Evolutionary conservation across 2,113 vertebrate genomes (phyloP), one percentile per base, ranked within the genome.

Genomic region (Diadophis punctatus): DNA sequence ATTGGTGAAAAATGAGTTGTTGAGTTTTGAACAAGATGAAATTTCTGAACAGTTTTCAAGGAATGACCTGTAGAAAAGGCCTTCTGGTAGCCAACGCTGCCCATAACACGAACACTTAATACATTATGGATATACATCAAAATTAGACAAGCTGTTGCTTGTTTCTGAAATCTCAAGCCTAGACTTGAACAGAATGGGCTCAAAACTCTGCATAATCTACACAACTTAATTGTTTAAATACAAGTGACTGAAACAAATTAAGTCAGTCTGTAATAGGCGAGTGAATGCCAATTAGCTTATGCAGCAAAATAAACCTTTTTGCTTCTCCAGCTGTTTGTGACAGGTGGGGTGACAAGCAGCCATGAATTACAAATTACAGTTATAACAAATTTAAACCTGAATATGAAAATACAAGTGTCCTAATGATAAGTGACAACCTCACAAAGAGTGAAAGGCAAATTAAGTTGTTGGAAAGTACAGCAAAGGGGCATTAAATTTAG

Each of bases 361-460:
- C 27, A 39, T 74, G 60, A 92, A 43, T 92, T 51, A 88, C 87
- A 89, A 30, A 23, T 27, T 89, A 18, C 39, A 53, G 43, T 22
- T 48, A 85, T 34, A 43, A 43, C 46, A 60, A 91, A 91, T 86
- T 91, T 88, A 88, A 91, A 55, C 91, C 34, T 18, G n/a, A 86
- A 51, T 43, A 86, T 86, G 27, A 25, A 52, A 86, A 85, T 51
- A 22, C 53, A 89, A 89, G 68, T 25, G n/a, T 86, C 43, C 14
- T 86, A 49, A 92, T 34, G 60, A 92, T 51, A 90, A 92, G 56
- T 89, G 27, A 84, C 60, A 53, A 55, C 30, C 55, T 80, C 39
- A 55, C 52, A 85, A 89, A 92, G 43, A 58, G 34, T 30, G 80
- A 88, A 88, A 88, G 23, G 60, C 34, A 80, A 92, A 92, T 92